These are phyloP conservation scores for Euphonia xanthogaster DNA, from an alignment of 2,797 vertebrate species.

Conservation along the genomic window DNA sequence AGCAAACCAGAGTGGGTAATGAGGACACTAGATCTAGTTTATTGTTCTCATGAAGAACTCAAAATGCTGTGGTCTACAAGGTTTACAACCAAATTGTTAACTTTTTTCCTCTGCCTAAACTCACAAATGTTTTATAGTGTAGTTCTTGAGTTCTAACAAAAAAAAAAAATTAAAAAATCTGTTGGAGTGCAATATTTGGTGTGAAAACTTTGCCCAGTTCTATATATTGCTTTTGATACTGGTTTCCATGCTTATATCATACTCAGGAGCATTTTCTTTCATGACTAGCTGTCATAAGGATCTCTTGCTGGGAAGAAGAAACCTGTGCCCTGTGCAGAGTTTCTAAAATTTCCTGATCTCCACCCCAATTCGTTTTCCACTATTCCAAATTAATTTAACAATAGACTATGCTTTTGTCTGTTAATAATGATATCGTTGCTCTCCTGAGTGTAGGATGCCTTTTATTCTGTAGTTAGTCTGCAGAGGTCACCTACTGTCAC, in stretches of 20 bases:
- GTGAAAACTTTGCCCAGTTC: background rate
- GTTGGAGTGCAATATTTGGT: background rate
- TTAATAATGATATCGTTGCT: background rate
- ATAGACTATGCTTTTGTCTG: background rate
- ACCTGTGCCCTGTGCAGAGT: background rate
- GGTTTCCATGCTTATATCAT: background rate
- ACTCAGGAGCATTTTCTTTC: background rate
- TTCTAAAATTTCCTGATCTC: background rate
- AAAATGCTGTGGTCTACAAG: background rate
- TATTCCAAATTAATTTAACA: background rate
- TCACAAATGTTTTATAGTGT: background rate
- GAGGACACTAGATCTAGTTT: background rate
- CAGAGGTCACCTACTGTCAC: constrained; percentile 63
- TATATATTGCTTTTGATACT: background rate
- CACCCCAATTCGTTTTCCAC: background rate
- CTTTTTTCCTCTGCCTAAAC: background rate
- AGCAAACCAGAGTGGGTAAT: background rate
- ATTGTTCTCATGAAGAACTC: background rate
- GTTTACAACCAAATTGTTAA: background rate
- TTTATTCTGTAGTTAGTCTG: background rate
- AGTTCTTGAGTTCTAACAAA: background rate
- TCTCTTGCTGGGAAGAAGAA: background rate
- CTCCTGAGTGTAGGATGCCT: background rate
- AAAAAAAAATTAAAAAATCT: background rate
- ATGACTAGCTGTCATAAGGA: background rate